Conservation (phyloP, 2,888 invertebrate species). For the Fragum fragum region DNA sequence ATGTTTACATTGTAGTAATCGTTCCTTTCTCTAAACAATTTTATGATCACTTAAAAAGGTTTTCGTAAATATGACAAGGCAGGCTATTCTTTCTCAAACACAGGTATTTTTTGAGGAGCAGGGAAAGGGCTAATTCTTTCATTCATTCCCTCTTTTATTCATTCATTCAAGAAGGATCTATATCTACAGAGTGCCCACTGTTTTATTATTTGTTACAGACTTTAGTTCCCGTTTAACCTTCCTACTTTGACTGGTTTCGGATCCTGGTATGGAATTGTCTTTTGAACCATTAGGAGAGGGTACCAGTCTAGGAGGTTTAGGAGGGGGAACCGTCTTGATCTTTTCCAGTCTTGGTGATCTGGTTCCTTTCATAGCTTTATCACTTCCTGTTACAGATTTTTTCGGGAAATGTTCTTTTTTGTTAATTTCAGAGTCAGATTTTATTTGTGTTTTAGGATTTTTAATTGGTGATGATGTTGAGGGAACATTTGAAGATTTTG, state of each 20-base stretch:
- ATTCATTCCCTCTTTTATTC: not conserved
- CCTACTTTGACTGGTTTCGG: not conserved
- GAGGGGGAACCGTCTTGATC: slow-evolving; percentile 48
- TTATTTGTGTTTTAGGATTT: slow-evolving; percentile 15
- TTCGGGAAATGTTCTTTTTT: slow-evolving; percentile 59
- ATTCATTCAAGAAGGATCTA: not conserved
- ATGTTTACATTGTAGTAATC: too few relatives aligned
- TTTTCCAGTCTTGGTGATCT: slow-evolving; percentile 15
- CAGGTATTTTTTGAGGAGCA: too few relatives aligned
- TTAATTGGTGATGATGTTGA: slow-evolving; percentile 23
- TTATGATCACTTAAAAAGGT: too few relatives aligned
- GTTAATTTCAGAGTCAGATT: slow-evolving; percentile 38
- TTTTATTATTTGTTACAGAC: slow-evolving; percentile 5
- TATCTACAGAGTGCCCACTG: slow-evolving; percentile 15
- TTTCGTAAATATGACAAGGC: too few relatives aligned
- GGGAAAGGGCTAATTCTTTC: not conserved
- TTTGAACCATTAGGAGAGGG: slow-evolving; percentile 21
- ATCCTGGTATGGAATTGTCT: not conserved
- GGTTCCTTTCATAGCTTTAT: slow-evolving; percentile 15
- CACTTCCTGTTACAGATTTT: slow-evolving; percentile 16
- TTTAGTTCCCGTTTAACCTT: slow-evolving; percentile 10
- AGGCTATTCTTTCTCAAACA: too few relatives aligned
- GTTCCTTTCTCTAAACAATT: too few relatives aligned
- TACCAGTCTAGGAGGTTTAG: slow-evolving; percentile 69
- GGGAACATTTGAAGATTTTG: slow-evolving; percentile 27